A percentile compares a stretch with the other conserved stretches of the same genome.
phyloP scores from a whole-genome alignment of 2,113 vertebrate species.

The Sakesphorus luctuosus region DNA sequence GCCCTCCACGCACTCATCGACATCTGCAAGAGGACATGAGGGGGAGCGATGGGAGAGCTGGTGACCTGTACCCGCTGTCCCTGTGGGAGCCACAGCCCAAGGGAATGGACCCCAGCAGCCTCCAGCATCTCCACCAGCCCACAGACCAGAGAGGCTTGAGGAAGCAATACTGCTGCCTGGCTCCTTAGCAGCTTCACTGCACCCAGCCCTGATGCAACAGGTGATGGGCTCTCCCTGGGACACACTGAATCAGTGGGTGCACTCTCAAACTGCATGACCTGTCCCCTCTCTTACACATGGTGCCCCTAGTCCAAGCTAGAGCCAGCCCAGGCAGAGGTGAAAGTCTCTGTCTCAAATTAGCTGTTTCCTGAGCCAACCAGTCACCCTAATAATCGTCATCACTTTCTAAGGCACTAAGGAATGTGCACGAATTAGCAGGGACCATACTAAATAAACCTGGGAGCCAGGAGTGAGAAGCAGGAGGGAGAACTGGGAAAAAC shows the following conservation, averaged over 20 bases:
- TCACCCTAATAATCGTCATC: constrained; percentile 32
- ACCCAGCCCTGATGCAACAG: rapidly evolving
- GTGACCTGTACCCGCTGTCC: rapidly evolving
- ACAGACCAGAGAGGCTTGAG: not conserved
- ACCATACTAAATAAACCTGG: not conserved
- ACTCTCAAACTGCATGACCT: not conserved
- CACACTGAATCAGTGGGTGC: rapidly evolving
- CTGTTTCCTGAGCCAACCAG: constrained; percentile 22
- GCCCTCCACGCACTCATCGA: constrained; percentile 92
- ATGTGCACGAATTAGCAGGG: not conserved
- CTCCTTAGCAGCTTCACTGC: rapidly evolving
- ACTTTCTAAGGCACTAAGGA: not conserved
- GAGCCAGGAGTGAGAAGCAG: not conserved
- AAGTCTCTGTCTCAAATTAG: constrained; percentile 52
- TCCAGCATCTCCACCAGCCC: not conserved
- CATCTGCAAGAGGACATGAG: constrained; percentile 78
- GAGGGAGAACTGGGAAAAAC: not conserved
- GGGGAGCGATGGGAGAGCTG: not conserved
- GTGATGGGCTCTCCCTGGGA: not conserved
- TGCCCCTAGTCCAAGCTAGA: not conserved
- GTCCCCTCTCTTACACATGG: not conserved
- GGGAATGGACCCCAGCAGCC: not conserved
- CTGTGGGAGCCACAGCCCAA: rapidly evolving
- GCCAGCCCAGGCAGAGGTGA: constrained; percentile 24
- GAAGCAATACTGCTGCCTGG: not conserved